phyloP scores from a whole-genome alignment of 2,888 invertebrate genomes.

The Temnothorax rugatulus region DNA sequence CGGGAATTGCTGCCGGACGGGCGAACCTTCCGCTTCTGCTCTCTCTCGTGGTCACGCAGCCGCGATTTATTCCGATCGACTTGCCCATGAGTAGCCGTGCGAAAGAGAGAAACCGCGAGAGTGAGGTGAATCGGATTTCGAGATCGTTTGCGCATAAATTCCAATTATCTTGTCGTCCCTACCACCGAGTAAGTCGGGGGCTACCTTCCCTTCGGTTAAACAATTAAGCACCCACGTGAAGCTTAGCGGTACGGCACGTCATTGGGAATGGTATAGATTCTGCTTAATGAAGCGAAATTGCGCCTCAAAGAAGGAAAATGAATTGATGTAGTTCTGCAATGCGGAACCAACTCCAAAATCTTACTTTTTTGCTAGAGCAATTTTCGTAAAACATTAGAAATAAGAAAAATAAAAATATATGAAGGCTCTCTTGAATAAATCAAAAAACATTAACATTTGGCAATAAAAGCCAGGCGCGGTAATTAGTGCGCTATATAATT shows the following conservation, averaged over 20 bases:
- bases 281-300: not conserved
- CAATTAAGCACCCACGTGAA: not conserved
- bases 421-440: too few relatives aligned
- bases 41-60: slow-evolving; percentile 19
- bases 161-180: slow-evolving; percentile 24
- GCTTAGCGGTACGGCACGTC: not conserved
- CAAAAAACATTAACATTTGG: too few relatives aligned
- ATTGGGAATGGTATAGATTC: not conserved
- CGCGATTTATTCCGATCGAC: slow-evolving; percentile 54
- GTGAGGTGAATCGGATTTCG: not conserved
- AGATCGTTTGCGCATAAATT: slow-evolving; percentile 23
- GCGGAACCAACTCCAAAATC: too few relatives aligned
- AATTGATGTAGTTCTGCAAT: not conserved
- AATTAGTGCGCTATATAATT: too few relatives aligned
- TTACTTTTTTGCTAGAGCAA: too few relatives aligned
- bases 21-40: slow-evolving; percentile 23
- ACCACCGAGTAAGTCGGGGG: not conserved
- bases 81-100: slow-evolving; percentile 22
- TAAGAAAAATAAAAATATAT: too few relatives aligned
- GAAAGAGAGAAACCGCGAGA: not conserved
- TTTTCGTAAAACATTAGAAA: too few relatives aligned
- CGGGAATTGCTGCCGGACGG: slow-evolving; percentile 72
- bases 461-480: too few relatives aligned
- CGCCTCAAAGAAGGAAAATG: not conserved
- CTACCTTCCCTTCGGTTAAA: not conserved